phyloP scores from a whole-genome alignment of 2,797 vertebrate genomes.

The Falco novaeseelandiae region DNA sequence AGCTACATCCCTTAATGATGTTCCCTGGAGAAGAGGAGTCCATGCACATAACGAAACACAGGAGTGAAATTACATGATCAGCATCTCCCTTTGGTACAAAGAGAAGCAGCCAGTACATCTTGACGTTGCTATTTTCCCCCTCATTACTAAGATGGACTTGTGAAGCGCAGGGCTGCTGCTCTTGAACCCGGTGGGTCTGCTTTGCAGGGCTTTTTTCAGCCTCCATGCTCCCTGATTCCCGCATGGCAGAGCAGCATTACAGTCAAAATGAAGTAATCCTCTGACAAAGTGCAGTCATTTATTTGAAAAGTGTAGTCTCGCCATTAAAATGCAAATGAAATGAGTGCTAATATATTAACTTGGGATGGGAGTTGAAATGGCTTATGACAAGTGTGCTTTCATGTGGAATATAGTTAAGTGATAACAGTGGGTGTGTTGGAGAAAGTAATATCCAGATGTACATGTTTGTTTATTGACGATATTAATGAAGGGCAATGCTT shows the following conservation, averaged over 20 bases:
- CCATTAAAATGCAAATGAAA: slow-evolving; percentile 79
- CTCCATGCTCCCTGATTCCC: not conserved
- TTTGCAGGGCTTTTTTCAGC: not conserved
- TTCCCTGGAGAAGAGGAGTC: not conserved
- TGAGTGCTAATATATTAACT: slow-evolving; percentile 73
- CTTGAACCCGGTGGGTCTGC: not conserved
- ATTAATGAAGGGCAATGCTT: slow-evolving; percentile 54
- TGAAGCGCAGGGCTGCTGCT: not conserved
- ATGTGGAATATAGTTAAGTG: slow-evolving; percentile 69
- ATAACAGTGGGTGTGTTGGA: slow-evolving; percentile 37
- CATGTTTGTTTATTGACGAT: slow-evolving; percentile 67
- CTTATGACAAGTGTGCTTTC: slow-evolving; percentile 71
- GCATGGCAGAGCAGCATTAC: not conserved
- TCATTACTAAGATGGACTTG: not conserved
- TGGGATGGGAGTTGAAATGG: slow-evolving; percentile 55
- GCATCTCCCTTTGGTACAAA: not conserved
- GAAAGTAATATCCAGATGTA: slow-evolving; percentile 3
- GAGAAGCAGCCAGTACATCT: not conserved
- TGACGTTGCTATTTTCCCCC: not conserved
- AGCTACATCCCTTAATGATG: not conserved
- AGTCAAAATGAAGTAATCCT: slow-evolving; percentile 70
- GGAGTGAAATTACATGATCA: not conserved
- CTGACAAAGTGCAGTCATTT: slow-evolving; percentile 71
- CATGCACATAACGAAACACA: accelerated
- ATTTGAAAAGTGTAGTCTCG: slow-evolving; percentile 63